Evolutionary conservation across 1,140 invertebrate genomes (phyloP), one percentile per base, ranked within the genome.

Genomic region (Dendroctonus valens): DNA sequence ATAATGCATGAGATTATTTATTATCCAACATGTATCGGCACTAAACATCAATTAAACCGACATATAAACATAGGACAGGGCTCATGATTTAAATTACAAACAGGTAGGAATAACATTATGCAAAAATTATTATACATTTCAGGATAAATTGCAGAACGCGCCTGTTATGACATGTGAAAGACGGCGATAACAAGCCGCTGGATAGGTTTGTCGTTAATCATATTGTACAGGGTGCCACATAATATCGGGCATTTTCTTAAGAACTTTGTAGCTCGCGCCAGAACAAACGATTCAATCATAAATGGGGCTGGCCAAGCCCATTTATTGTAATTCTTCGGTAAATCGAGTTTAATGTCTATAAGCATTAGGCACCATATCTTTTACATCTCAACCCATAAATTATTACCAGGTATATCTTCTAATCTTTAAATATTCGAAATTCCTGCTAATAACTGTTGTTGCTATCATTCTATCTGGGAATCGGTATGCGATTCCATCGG

Each of bases 21-120:
- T 58, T 58, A 58, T 58, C 41, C 55, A 58, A 52, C 41, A 11
- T 53, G 26, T 58, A 26, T 44, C 55, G 11, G 40, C 44, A 15
- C 55, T 58, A 58, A 42, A 58, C 55, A 58, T 58, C 55, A 58
- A 58, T 58, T 58, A 58, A 58, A 58, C 55, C 55, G 55, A 44
- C 55, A 14, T 58, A 11, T 50, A 50, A 50, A 50, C 48, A 50
- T 58, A 58, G 8, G 55, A 44, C 40, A 58, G 48, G 7, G 37
- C 4, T 41, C 55, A 44, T 44, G 55, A 58, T 58, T 58, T 58
- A 58, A 58, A 58, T 58, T 58, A 42, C 55, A 58, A 58, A 58
- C 55, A 58, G 41, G 55, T 58, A 58, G 12, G 11, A 44, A 58
- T 50, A 58, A 58, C 41, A 44, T 58, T 58, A 58, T 58, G 41